A percentile compares a stretch with the other conserved stretches of the same genome.
These are phyloP conservation scores for Leptopterna dolabrata DNA, from an alignment of 2,888 invertebrate genomes.

Conservation along the genomic window DNA sequence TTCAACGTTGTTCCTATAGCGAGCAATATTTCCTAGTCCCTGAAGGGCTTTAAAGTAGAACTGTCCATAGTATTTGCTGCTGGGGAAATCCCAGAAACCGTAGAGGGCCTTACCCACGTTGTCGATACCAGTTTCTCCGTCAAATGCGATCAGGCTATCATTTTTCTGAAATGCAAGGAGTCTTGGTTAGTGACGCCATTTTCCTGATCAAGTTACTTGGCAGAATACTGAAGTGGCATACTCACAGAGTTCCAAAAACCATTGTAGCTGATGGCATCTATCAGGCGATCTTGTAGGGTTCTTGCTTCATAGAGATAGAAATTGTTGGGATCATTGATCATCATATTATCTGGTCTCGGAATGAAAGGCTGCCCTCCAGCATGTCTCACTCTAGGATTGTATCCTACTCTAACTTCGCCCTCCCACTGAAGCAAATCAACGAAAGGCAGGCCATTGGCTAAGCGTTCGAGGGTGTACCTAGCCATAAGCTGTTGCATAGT, in stretches of 20 bases:
- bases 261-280: conserved; percentile 1
- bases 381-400: conserved; percentile 41
- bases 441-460: background rate
- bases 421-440: conserved; percentile 16
- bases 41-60: conserved; percentile 43
- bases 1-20: conserved; percentile 5
- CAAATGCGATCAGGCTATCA: conserved; percentile 32
- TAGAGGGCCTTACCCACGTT: conserved; percentile 43
- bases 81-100: conserved; percentile 7
- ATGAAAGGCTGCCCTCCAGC: conserved; percentile 33
- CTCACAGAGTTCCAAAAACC: conserved; percentile 31
- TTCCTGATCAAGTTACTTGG: too few species aligned
- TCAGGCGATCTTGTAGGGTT: conserved; percentile 5
- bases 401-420: conserved; percentile 56
- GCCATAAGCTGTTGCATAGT: conserved; percentile 77
- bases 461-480: conserved; percentile 66
- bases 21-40: conserved; percentile 25
- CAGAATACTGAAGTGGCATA: background rate
- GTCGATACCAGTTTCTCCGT: conserved; percentile 40
- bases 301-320: background rate
- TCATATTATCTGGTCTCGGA: conserved; percentile 34
- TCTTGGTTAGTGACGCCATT: too few species aligned
- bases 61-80: conserved; percentile 35
- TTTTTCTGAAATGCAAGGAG: conserved; percentile 14
- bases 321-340: background rate